Percentiles rank a stretch among this genome's conserved stretches.
These are phyloP conservation scores for Psettodes erumei DNA, from an alignment of 2,113 vertebrate genomes.

Conservation along the genomic window DNA sequence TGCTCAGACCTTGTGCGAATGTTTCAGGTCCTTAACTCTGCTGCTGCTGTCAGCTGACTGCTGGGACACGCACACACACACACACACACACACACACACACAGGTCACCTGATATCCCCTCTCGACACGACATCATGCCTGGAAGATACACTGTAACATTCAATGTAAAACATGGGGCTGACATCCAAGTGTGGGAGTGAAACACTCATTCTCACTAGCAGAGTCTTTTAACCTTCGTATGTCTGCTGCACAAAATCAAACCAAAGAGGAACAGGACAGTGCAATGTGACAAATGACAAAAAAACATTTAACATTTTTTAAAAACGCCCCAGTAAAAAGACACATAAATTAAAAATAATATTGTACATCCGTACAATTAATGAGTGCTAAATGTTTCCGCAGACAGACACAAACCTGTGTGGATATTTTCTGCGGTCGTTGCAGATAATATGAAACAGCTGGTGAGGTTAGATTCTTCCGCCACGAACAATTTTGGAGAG, in stretches of 20 bases:
- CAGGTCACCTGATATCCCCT: conserved; percentile 28
- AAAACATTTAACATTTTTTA: neutral
- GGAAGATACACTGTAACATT: conserved; percentile 13
- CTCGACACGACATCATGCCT: conserved; percentile 25
- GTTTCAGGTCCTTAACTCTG: conserved; percentile 36
- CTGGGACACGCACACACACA: conserved; percentile 20
- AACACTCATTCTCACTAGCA: conserved; percentile 3
- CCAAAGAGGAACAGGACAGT: neutral
- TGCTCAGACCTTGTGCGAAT: conserved; percentile 34
- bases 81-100: conserved; percentile 8
- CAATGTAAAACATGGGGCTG: conserved; percentile 48
- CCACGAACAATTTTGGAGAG: conserved; percentile 29
- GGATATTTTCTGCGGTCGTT: conserved; percentile 57
- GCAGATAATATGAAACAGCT: conserved; percentile 51
- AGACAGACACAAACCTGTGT: conserved; percentile 22
- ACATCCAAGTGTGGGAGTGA: conserved; percentile 19
- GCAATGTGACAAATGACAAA: neutral
- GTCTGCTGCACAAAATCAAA: conserved; percentile 20
- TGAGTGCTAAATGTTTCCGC: neutral
- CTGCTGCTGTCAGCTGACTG: conserved; percentile 40
- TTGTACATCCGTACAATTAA: neutral
- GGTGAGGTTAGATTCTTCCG: conserved; percentile 40
- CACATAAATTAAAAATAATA: conserved; percentile 2
- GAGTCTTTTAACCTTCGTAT: conserved; percentile 34
- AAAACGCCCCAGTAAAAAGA: neutral